Evolutionary conservation across 2,888 invertebrate genomes (phyloP).

Genomic region (Scaptomyza polygonia): DNA sequence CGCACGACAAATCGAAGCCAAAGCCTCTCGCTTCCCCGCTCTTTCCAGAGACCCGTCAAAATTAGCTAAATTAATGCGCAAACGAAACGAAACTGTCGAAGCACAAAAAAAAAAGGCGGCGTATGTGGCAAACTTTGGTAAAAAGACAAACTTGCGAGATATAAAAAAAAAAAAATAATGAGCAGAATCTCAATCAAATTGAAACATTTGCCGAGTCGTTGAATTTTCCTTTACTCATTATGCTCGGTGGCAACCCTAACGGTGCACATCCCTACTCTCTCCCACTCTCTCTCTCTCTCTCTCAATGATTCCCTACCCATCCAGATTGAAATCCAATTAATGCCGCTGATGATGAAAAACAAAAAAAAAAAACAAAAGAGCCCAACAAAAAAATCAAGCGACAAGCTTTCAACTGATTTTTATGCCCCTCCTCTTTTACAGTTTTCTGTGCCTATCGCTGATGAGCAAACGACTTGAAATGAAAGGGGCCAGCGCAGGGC

Average conservation of each 20-base stretch:
- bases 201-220: slow-evolving; percentile 74
- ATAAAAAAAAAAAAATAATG: slow-evolving; percentile 16
- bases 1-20: slow-evolving; percentile 63
- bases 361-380: slow-evolving; percentile 39
- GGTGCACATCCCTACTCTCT: slow-evolving; percentile 1
- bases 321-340: slow-evolving; percentile 77
- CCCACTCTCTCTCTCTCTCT: not conserved
- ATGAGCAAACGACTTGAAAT: slow-evolving; percentile 70
- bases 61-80: slow-evolving; percentile 76
- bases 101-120: slow-evolving; percentile 51
- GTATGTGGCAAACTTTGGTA: slow-evolving; percentile 55
- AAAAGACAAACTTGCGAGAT: slow-evolving; percentile 21
- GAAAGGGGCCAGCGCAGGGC: slow-evolving; percentile 47
- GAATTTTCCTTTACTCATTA: slow-evolving; percentile 75
- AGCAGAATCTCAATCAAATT: slow-evolving; percentile 53
- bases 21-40: not conserved
- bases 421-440: slow-evolving; percentile 18
- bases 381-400: slow-evolving; percentile 25
- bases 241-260: slow-evolving; percentile 60
- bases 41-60: slow-evolving; percentile 61
- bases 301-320: not conserved
- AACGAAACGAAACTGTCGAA: slow-evolving; percentile 67
- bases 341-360: slow-evolving; percentile 62
- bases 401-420: slow-evolving; percentile 73
- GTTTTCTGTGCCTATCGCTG: slow-evolving; percentile 47